These are phyloP conservation scores for Odontophorus gujanensis DNA, from an alignment of 2,113 vertebrate species.

Conservation along the genomic window DNA sequence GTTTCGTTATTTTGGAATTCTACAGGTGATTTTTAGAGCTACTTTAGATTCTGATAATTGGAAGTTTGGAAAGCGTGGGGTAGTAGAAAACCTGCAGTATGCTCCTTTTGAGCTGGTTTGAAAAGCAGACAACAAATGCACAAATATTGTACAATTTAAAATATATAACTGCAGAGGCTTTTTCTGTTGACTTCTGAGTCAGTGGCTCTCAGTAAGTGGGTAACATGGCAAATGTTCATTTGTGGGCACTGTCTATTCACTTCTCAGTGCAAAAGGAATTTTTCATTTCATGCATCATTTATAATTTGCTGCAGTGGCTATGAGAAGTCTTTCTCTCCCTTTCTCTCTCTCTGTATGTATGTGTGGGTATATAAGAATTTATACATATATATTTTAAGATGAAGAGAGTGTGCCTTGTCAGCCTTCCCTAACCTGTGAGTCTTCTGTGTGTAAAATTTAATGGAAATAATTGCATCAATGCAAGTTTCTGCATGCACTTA, in stretches of 20 bases:
- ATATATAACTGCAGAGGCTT: neutral
- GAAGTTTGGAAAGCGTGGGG: neutral
- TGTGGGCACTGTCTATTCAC: neutral
- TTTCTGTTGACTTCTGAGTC: neutral
- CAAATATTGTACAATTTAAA: neutral
- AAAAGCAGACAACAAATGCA: neutral
- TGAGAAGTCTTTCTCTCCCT: neutral
- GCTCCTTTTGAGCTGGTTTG: neutral
- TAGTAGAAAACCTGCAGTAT: neutral
- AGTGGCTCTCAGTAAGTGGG: neutral
- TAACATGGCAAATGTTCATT: neutral
- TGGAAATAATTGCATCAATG: neutral
- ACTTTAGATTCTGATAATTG: neutral
- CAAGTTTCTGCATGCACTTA: neutral
- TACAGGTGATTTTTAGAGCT: neutral
- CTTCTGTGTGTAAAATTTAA: neutral
- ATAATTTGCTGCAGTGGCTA: conserved; percentile 33
- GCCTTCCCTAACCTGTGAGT: neutral
- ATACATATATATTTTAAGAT: neutral
- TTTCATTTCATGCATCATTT: conserved; percentile 69
- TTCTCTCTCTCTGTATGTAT: fast-evolving
- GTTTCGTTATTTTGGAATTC: neutral
- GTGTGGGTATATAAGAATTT: neutral
- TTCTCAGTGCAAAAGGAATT: conserved; percentile 22
- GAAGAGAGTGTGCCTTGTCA: neutral